Conservation (phyloP, 1,140 invertebrate species). For the Bombus consobrinus region DNA sequence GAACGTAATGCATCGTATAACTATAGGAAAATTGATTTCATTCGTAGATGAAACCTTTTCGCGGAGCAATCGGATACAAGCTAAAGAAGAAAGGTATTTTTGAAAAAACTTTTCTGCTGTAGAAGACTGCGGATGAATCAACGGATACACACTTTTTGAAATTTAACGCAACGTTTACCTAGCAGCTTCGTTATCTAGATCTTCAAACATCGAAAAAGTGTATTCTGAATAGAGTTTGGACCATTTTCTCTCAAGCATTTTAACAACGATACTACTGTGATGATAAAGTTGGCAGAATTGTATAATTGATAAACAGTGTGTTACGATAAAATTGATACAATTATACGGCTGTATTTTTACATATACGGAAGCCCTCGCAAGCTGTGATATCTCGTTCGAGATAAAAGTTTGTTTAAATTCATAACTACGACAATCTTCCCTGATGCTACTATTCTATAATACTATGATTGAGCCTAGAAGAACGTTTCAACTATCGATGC, state of each 20-base stretch:
- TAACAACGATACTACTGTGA: not conserved
- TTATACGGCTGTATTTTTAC: not conserved
- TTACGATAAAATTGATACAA: not conserved
- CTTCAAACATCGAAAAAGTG: not conserved
- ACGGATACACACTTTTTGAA: not conserved
- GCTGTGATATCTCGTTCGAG: not conserved
- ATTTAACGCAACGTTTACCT: not conserved
- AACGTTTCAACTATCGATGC: not conserved
- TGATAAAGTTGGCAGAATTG: slow-evolving; percentile 5
- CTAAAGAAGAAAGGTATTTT: too few relatives aligned
- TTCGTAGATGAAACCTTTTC: not conserved
- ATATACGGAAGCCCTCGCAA: slow-evolving; percentile 21
- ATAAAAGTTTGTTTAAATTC: not conserved
- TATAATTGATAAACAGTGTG: not conserved
- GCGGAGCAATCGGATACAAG: too few relatives aligned
- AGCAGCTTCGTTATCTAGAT: not conserved
- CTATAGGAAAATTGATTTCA: not conserved
- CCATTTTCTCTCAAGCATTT: not conserved
- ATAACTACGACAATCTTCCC: not conserved
- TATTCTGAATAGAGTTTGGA: not conserved
- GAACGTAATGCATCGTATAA: too few relatives aligned
- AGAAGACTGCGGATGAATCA: not conserved
- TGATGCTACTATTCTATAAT: not conserved
- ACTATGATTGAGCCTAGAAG: slow-evolving; percentile 29
- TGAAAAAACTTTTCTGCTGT: too few relatives aligned